Conservation (phyloP, 2,888 invertebrate species). For the Nymphalis c-album region DNA sequence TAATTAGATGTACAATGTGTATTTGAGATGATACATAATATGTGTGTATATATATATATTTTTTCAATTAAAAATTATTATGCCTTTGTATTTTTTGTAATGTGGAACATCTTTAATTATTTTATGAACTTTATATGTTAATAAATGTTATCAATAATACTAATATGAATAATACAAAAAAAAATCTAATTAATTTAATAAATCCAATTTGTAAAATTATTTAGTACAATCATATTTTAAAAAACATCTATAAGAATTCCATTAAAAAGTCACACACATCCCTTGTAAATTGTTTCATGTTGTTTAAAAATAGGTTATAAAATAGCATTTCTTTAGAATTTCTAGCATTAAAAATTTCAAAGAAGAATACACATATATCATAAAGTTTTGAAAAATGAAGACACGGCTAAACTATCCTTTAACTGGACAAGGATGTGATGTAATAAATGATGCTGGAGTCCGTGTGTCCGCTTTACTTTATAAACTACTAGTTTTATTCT, state of each 20-base stretch:
- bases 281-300: slow-evolving; percentile 13
- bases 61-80: too few species aligned
- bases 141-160: too few species aligned
- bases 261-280: neutral
- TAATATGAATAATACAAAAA: too few species aligned
- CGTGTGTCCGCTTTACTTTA: slow-evolving; percentile 30
- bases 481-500: neutral
- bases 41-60: too few species aligned
- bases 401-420: slow-evolving; percentile 41
- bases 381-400: slow-evolving; percentile 40
- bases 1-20: neutral
- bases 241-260: neutral
- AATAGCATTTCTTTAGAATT: neutral
- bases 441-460: slow-evolving; percentile 41
- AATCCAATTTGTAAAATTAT: neutral
- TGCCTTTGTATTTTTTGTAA: too few species aligned
- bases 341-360: slow-evolving; percentile 39
- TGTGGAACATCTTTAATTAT: too few species aligned
- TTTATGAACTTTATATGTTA: too few species aligned
- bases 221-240: slow-evolving; percentile 1
- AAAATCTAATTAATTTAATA: too few species aligned
- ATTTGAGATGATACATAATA: neutral
- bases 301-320: slow-evolving; percentile 16
- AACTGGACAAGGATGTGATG: slow-evolving; percentile 41
- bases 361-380: slow-evolving; percentile 37